phyloP scores from a whole-genome alignment of 2,797 vertebrate genomes.

The Carcharodon carcharias region DNA sequence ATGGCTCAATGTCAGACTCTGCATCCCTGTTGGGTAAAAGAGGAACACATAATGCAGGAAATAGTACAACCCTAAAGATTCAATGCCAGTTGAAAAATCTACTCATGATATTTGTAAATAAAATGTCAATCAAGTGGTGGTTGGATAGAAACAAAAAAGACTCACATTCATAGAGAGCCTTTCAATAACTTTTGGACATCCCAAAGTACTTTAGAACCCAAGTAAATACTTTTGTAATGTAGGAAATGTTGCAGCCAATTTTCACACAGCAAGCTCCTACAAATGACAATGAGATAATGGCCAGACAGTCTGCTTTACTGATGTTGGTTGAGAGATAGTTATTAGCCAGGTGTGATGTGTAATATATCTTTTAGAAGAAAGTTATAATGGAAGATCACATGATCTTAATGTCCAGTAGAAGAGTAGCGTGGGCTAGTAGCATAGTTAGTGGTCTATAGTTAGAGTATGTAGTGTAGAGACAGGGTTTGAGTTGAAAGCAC shows the following conservation, averaged over 20 bases:
- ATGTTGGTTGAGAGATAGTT: not conserved
- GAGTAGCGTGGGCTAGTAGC: too few species aligned
- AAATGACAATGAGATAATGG: not conserved
- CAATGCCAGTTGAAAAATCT: slow-evolving; percentile 54
- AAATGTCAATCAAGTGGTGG: not conserved
- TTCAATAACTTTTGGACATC: too few species aligned
- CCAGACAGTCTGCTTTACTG: not conserved
- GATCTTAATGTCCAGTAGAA: too few species aligned
- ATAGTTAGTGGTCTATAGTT: too few species aligned
- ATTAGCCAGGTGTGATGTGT: not conserved
- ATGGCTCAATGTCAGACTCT: too few species aligned
- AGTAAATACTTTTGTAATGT: not conserved
- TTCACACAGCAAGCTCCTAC: not conserved
- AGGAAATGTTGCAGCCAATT: not conserved
- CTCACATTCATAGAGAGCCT: not conserved
- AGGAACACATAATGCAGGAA: slow-evolving; percentile 50
- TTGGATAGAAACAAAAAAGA: not conserved
- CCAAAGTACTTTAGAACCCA: not conserved
- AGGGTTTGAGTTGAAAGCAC: too few species aligned
- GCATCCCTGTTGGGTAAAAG: not conserved
- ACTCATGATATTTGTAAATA: slow-evolving; percentile 51
- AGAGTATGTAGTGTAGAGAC: too few species aligned
- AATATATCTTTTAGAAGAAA: too few species aligned
- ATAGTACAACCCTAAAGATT: slow-evolving; percentile 49
- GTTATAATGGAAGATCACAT: too few species aligned